Evolutionary conservation across 2,888 invertebrate genomes (phyloP).

Genomic region (Nemoura dubitans): DNA sequence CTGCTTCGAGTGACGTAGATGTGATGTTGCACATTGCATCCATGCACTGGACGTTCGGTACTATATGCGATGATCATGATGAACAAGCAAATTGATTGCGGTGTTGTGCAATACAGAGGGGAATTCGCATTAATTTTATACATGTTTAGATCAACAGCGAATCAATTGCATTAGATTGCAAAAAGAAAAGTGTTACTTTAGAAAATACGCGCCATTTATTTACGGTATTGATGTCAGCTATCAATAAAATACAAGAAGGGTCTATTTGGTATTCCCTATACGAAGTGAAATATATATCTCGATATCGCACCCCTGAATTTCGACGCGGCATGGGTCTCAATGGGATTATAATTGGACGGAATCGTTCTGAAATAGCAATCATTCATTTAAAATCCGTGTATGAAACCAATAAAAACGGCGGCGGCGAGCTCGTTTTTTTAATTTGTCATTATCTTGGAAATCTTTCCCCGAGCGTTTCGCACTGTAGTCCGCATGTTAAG

Average conservation of each 20-base stretch:
- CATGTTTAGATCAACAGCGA: not conserved
- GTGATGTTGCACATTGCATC: not conserved
- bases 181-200: not conserved
- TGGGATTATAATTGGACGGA: not conserved
- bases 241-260: not conserved
- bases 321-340: not conserved
- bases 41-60: not conserved
- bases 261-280: not conserved
- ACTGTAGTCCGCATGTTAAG: not conserved
- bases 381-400: not conserved
- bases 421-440: not conserved
- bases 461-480: not conserved
- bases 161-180: not conserved
- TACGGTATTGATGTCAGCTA: not conserved
- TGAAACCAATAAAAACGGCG: not conserved
- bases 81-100: conserved; percentile 1
- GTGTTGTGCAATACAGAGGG: not conserved
- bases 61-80: not conserved
- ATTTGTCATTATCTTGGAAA: not conserved
- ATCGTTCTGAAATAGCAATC: not conserved
- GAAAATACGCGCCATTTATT: not conserved
- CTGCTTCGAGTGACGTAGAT: not conserved
- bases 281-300: not conserved
- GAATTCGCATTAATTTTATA: not conserved
- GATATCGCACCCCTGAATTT: not conserved